Evolutionary conservation across 2,113 vertebrate genomes (phyloP).

Genomic region (Elgaria multicarinata): DNA sequence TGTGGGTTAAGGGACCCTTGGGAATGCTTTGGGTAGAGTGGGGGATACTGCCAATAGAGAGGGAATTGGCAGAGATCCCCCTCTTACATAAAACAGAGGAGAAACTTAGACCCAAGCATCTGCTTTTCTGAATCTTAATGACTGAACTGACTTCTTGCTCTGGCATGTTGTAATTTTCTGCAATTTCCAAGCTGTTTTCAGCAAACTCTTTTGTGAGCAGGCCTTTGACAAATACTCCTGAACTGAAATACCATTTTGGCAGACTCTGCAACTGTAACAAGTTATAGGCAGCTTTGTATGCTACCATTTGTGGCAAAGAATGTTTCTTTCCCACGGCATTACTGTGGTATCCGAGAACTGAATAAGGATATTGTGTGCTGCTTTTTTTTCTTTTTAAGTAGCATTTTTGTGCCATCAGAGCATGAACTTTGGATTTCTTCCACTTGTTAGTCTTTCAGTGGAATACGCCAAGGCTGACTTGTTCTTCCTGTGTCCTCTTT

Average conservation of each 20-base stretch:
- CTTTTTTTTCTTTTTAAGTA: constrained; percentile 19
- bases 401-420: constrained; percentile 3
- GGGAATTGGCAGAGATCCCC: neutral
- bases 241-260: constrained; percentile 60
- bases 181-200: constrained; percentile 45
- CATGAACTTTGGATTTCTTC: constrained; percentile 15
- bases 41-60: neutral
- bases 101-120: neutral
- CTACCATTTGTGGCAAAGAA: constrained; percentile 26
- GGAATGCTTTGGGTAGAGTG: neutral
- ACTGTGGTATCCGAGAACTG: constrained; percentile 25
- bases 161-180: constrained; percentile 47
- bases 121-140: constrained; percentile 14
- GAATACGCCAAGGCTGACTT: neutral
- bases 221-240: constrained; percentile 37
- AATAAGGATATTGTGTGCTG: constrained; percentile 23
- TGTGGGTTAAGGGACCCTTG: neutral
- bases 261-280: constrained; percentile 33
- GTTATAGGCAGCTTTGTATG: constrained; percentile 37
- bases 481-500: neutral
- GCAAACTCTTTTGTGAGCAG: constrained; percentile 34
- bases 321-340: constrained; percentile 42
- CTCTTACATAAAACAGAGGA: neutral
- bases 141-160: constrained; percentile 7
- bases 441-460: neutral